Evolutionary conservation across 1,140 invertebrate species (phyloP), one percentile per base, ranked within the genome.

Genomic region (Asbolus verrucosus): DNA sequence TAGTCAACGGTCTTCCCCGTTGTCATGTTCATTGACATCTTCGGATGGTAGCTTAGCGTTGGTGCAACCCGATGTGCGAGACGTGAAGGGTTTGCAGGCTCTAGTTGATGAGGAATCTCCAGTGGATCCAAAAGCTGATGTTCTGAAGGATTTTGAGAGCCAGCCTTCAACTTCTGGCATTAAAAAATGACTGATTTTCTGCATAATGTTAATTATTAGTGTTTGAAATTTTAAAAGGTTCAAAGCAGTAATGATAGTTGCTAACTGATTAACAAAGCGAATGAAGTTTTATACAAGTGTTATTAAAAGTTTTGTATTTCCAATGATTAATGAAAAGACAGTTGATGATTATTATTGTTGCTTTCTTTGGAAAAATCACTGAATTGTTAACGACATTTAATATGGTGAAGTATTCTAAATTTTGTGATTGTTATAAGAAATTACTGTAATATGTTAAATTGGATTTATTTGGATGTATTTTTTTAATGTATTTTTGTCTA

Each of bases 11-110:
- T 82, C 81, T 41, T 86, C 85, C 3, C 85, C 85, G 9, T 69
- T 87, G 14, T 86, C 85, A 0, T 82, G 83, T 1, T 87, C 85
- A 5, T 72, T 87, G 63, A 84, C 85, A 2, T 86, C 85, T 0
- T 86, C 85, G 11, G 85, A 86, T 59, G 85, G 85, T 21, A 80
- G 85, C 24, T 80, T 81, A 16, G 81, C 82, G 0, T 84, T 83
- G 65, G 67, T 83, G 9, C 79, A 81, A 11, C 81, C 80, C 6
- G 82, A 84, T 69, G 72, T 80, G 0, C 78, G 81, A 14, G 83
- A 83, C 63, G 67, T 84, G 0, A 82, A 82, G 72, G 84, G 84
- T 76, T 71, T 85, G 33, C 83, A 85, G 67, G 79, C 79, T 46
- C n/a, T 65, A 38, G 33, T 43, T 0, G 38, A 65, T 14, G 39